A percentile compares a stretch with the other conserved stretches of the same genome.
These are phyloP conservation scores for Dioctria rufipes DNA, from an alignment of 2,888 invertebrate genomes.

Conservation along the genomic window DNA sequence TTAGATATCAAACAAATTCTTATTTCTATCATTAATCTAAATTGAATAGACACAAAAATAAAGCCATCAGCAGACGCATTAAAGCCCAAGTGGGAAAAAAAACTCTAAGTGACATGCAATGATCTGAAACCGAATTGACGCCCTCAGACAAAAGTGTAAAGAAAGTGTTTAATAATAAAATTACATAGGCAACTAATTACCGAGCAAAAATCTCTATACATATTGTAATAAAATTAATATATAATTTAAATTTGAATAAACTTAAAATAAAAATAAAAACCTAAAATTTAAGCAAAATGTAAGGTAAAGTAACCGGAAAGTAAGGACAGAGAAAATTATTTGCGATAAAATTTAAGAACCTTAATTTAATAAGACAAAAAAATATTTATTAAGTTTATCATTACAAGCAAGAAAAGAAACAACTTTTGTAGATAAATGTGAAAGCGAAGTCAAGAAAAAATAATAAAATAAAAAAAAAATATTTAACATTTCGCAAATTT, in stretches of 20 bases:
- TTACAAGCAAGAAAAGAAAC: conserved; percentile 51
- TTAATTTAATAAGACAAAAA: conserved; percentile 37
- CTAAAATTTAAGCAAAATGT: conserved; percentile 31
- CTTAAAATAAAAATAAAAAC: conserved; percentile 22
- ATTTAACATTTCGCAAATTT: conserved; percentile 12
- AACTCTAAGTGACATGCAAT: no score
- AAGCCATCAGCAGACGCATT: no score
- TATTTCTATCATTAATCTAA: no score
- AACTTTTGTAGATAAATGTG: conserved; percentile 61
- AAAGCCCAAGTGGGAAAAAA: no score
- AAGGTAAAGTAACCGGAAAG: conserved; percentile 19
- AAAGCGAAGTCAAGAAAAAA: conserved; percentile 57
- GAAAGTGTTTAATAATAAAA: conserved; percentile 7
- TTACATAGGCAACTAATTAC: not conserved
- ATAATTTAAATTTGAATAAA: conserved; percentile 38
- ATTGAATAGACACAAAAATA: no score
- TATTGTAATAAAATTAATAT: conserved; percentile 37
- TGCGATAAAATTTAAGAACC: conserved; percentile 34
- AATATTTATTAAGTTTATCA: conserved; percentile 24
- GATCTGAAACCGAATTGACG: no score
- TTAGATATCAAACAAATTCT: no score
- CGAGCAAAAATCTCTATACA: conserved; percentile 35
- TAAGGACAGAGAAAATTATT: conserved; percentile 23
- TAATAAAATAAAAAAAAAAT: conserved; percentile 57
- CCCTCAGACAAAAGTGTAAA: not conserved